A percentile compares a stretch with the other conserved stretches of the same genome.
Evolutionary conservation across 2,113 vertebrate genomes (phyloP).

Genomic region (Bambusicola thoracicus): DNA sequence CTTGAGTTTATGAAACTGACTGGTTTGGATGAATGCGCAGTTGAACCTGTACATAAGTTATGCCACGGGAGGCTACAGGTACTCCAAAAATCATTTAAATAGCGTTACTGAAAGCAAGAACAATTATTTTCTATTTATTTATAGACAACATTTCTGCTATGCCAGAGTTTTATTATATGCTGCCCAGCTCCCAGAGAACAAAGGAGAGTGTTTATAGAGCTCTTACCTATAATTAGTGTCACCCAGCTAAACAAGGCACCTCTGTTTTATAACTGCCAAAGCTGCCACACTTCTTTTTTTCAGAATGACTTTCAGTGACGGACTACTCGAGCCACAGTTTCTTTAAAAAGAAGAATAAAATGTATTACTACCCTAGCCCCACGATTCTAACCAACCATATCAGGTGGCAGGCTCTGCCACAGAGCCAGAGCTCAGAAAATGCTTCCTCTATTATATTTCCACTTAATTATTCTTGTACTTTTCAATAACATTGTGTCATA

Average conservation of each 20-base stretch:
- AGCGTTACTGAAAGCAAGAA: slow-evolving; percentile 20
- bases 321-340: slow-evolving; percentile 54
- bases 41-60: background rate
- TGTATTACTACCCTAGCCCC: slow-evolving; percentile 53
- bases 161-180: slow-evolving; percentile 31
- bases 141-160: slow-evolving; percentile 60
- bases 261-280: slow-evolving; percentile 71
- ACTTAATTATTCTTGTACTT: slow-evolving; percentile 74
- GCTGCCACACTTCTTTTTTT: slow-evolving; percentile 67
- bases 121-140: slow-evolving; percentile 75
- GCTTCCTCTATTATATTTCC: slow-evolving; percentile 69
- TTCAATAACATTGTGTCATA: slow-evolving; percentile 74
- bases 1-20: background rate
- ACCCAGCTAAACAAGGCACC: slow-evolving; percentile 72
- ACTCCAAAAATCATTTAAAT: background rate
- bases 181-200: slow-evolving; percentile 61
- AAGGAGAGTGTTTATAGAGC: slow-evolving; percentile 73
- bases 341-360: slow-evolving; percentile 51
- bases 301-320: slow-evolving; percentile 53
- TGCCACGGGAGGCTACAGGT: background rate
- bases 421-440: slow-evolving; percentile 36
- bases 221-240: slow-evolving; percentile 78
- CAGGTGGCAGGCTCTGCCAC: slow-evolving; percentile 53
- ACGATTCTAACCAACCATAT: slow-evolving; percentile 53
- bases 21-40: background rate